Base-by-base conservation (phyloP, 2,113 vertebrate species). In the Barbus barbus region DNA sequence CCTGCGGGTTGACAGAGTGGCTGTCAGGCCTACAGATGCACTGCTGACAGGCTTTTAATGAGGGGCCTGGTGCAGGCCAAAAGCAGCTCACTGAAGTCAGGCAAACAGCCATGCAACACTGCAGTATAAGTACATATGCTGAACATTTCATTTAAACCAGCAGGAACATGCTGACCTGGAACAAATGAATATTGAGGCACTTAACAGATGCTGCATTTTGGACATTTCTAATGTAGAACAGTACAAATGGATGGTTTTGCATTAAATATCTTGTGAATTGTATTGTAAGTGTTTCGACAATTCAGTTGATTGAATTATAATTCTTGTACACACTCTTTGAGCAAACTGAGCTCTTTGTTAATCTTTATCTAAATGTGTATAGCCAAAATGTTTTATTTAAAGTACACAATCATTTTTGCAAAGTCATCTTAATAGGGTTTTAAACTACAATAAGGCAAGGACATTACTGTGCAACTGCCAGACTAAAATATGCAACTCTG, bases 31-130 rank as follows among this genome's bases (percentile, higher is more conserved):
- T 86, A 85, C 86, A 92, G 90, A 91, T 89, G 86, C 82, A 86
- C 67, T 73, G 88, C 89, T 91, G 90, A 92, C 89, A 92, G 86
- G 84, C 75, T 73, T 92, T 92, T 92, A 92, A 92, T 91, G 89
- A 92, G 91, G 87, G 76, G 77, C 85, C 89, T 84, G 58, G 84
- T 87, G 86, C 77, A 88, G 88, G 88, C 91, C 84, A 86, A 53
- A 89, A 81, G 83, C 36, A 85, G 26, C 81, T 53, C 71, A 81
- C 51, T 81, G 41, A 85, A 41, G 46, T 41, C 75, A 80, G 75
- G 31, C 44, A 58, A 65, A 72, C 80, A 80, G 53, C 36, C 51
- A 65, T 9, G 24, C 31, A 31, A 71, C 31, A 74, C 76, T 63
- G 53, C 44, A 51, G 14, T 41, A 69, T 20, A 46, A 26, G 28